Evolutionary conservation across 2,888 invertebrate genomes (phyloP).

Genomic region (Andrena hattorfiana): DNA sequence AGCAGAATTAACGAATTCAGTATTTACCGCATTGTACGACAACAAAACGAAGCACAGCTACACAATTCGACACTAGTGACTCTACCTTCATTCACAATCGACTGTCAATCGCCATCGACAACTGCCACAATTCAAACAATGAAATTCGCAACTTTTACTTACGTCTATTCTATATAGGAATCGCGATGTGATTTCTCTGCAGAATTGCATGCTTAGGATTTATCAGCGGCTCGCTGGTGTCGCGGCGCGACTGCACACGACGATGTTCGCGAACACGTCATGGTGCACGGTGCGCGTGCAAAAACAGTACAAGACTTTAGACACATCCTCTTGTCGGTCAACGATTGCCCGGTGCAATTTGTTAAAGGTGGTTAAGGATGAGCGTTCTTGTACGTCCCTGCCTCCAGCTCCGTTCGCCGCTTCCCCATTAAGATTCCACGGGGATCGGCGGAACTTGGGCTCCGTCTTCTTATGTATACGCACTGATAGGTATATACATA

Average conservation of each 20-base stretch:
- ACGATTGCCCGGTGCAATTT: constrained; percentile 73
- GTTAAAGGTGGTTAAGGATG: constrained; percentile 75
- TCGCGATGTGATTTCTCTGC: too few species aligned
- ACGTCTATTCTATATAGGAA: too few species aligned
- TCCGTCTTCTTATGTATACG: constrained; percentile 57
- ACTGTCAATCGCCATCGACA: too few species aligned
- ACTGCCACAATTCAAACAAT: too few species aligned
- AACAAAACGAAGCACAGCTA: too few species aligned
- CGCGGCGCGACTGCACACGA: constrained; percentile 41
- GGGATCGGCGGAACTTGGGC: constrained; percentile 69
- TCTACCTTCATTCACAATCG: too few species aligned
- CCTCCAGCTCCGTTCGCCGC: constrained; percentile 50
- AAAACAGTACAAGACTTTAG: constrained; percentile 67
- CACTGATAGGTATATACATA: constrained; percentile 43
- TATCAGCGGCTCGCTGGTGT: background rate
- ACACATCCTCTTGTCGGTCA: constrained; percentile 67
- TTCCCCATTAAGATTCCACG: constrained; percentile 72
- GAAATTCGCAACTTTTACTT: too few species aligned
- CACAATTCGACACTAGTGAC: too few species aligned
- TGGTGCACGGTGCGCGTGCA: constrained; percentile 38
- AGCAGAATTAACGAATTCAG: too few species aligned
- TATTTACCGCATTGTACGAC: too few species aligned
- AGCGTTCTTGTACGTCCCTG: constrained; percentile 72
- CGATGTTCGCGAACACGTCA: constrained; percentile 65
- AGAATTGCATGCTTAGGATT: too few species aligned